Evolutionary conservation across 2,888 invertebrate species (phyloP).

Genomic region (Brenthis daphne): DNA sequence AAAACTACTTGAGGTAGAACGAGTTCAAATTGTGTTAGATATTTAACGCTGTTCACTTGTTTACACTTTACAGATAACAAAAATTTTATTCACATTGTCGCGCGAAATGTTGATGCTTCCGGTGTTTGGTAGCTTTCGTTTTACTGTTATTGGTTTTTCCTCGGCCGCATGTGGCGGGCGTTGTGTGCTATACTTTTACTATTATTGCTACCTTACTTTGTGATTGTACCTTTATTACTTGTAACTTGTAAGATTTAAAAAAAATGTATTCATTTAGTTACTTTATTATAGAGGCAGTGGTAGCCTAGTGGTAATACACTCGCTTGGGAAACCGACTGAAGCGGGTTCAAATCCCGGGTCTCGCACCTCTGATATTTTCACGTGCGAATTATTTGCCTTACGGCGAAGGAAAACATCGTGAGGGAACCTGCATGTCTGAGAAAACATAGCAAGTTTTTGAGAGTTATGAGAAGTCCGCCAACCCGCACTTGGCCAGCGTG

Average conservation of each 20-base stretch:
- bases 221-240: slow-evolving; percentile 4
- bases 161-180: slow-evolving; percentile 24
- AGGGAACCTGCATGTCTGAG: too few relatives aligned
- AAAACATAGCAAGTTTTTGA: too few relatives aligned
- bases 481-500: too few relatives aligned
- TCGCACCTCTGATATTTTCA: too few relatives aligned
- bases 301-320: too few relatives aligned
- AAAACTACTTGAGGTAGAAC: slow-evolving; percentile 58
- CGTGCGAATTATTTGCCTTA: too few relatives aligned
- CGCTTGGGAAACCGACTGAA: too few relatives aligned
- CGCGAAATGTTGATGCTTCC: slow-evolving; percentile 42
- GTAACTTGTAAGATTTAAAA: background rate
- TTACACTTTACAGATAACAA: slow-evolving; percentile 39
- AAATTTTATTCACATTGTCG: slow-evolving; percentile 40
- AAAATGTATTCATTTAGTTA: background rate
- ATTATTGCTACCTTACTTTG: slow-evolving; percentile 2
- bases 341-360: too few relatives aligned
- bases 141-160: slow-evolving; percentile 38
- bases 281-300: too few relatives aligned
- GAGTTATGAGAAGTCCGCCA: too few relatives aligned
- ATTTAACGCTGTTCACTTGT: slow-evolving; percentile 39
- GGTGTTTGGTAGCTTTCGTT: slow-evolving; percentile 40
- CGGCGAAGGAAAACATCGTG: too few relatives aligned
- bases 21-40: slow-evolving; percentile 45
- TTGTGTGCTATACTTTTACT: slow-evolving; percentile 23